Evolutionary conservation across 2,797 vertebrate species (phyloP), one percentile per base, ranked within the genome.

Genomic region (Iguana delicatissima): DNA sequence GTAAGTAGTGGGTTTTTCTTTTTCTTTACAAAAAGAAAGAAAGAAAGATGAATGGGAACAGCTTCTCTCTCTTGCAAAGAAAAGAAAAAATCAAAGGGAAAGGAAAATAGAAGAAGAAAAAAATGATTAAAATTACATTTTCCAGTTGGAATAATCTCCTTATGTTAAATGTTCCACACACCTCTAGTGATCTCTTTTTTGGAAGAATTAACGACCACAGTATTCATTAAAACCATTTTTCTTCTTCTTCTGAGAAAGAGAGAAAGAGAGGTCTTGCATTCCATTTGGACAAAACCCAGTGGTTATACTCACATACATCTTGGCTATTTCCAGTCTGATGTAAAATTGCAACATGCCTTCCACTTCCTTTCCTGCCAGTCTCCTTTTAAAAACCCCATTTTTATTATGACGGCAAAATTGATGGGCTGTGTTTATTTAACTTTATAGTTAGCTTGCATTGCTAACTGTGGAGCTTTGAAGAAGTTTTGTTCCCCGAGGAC

Each of bases 391-490:
- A 83, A 20, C 2, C 18, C 1, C 29, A 9, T 73, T 84, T 95
- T 94, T 89, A 88, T 80, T 94, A 96, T 96, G 95, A 95, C 62
- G 82, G 91, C 89, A 91, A 86, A 92, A 95, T 32, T 77, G 96
- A 96, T 93, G 92, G 73, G 85, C 91, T 90, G 82, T 95, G 69
- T 92, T 91, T 85, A 87, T 95, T 96, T 94, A 73, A 5, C 95
- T 95, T 96, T 95, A 95, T 93, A 94, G 89, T 46, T 92, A 90
- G 90, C 85, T 95, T 96, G 94, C 94, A 88, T 86, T 86, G 95
- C 96, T 95, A 97, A 97, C 88, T 94, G 97, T 93, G 95, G 95
- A 93, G 94, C 95, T 94, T 92, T 95, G 90, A 95, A 96, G 94
- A 87, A 92, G 50, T 96, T 96, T 92, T 77, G 92, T 35, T 96